Base-by-base conservation (phyloP, 2,888 invertebrate species). In the Melipona beecheii region DNA sequence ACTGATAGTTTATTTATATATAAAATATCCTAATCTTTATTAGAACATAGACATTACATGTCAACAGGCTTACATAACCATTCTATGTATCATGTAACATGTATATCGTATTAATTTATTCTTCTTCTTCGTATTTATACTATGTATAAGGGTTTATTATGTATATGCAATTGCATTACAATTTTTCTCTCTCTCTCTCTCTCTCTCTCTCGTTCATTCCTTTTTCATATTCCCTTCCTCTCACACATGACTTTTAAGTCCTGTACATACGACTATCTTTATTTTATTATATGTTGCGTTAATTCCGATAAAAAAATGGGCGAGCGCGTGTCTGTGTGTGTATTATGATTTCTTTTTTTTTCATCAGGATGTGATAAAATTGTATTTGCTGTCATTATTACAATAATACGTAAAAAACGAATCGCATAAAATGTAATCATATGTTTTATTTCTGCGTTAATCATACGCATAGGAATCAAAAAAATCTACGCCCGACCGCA, bases 21-120 rank as follows among this genome's bases (percentile, higher is more conserved):
- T 90, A 93, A 93, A 93, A 93, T 93, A 93, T 91, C 89, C 93
- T 92, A 92, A 92, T 92, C 88, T 93, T 93, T 93, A 93, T 93
- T 92, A 92, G 92, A 92, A 92, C 91, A 92, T 91, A 90, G 91
- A 92, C 91, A 90, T 91, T 92, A 93, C 91, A 92, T 92, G 92
- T 91, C 91, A 92, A 92, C 89, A 88, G 90, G 88, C 87, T 91
- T 91, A 92, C 91, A 91, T 91, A 91, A 92, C 83, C 87, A 88
- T 91, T 83, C 89, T 90, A 90, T 87, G 79, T 85, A 83, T 82
- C 71, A 74, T 83, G 82, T 85, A 86, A 85, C 82, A 79, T 79
- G 82, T 87, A 89, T 91, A 88, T 86, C 88, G 90, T 88, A 88
- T 90, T 87, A 85, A 83, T 86, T 89, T 85, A 83, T 84, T 43